These are phyloP conservation scores for Cotesia chilonis DNA, from an alignment of 1,140 invertebrate genomes.

Conservation along the genomic window DNA sequence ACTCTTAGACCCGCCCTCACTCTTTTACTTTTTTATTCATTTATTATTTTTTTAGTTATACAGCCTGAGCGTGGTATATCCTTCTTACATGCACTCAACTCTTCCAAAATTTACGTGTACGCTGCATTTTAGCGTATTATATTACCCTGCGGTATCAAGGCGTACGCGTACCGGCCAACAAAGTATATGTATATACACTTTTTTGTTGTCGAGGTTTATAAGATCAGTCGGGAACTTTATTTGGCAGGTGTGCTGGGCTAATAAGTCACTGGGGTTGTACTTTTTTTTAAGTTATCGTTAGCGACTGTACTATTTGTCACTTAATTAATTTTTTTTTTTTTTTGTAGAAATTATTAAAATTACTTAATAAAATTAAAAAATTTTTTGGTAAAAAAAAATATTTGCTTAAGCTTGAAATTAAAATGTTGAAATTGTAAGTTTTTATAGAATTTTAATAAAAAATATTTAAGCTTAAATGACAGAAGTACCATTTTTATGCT, in stretches of 20 bases:
- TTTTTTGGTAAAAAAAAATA: no score
- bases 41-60: constrained; percentile 20
- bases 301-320: no score
- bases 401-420: no score
- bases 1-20: background rate
- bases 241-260: constrained; percentile 45
- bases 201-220: constrained; percentile 12
- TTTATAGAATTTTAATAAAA: no score
- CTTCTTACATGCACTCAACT: constrained; percentile 34
- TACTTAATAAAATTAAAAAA: no score
- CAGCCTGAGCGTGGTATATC: constrained; percentile 37
- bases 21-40: constrained; percentile 18
- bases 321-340: no score
- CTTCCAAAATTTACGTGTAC: constrained; percentile 53
- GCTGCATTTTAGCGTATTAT: constrained; percentile 52
- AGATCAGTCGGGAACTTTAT: constrained; percentile 33
- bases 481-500: no score
- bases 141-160: constrained; percentile 9
- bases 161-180: background rate
- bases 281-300: background rate
- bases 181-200: background rate
- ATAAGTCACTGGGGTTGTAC: constrained; percentile 23
- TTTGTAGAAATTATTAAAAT: no score
- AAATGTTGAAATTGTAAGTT: no score
- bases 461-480: no score